These are phyloP conservation scores for Achatina immaculata DNA, from an alignment of 1,140 invertebrate species.

Conservation along the genomic window DNA sequence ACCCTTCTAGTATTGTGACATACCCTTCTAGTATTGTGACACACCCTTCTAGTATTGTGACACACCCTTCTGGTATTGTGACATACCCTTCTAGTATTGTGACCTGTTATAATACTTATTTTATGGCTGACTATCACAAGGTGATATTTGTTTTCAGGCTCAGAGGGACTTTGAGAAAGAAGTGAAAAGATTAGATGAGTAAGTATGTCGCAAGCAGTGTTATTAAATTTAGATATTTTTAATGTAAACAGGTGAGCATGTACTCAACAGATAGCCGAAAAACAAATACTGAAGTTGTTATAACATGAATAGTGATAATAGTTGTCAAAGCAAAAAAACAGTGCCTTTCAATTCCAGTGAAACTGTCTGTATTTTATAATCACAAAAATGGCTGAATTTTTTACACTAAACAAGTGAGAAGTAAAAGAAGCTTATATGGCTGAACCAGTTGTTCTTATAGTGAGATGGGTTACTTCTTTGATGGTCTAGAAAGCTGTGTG, in stretches of 20 bases:
- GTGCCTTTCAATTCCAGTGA: background rate
- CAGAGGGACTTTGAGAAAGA: constrained; percentile 63
- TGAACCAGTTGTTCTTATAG: too few relatives aligned
- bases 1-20: background rate
- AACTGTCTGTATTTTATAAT: background rate
- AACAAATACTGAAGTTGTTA: background rate
- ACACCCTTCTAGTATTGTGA: background rate
- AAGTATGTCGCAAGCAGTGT: constrained; percentile 36
- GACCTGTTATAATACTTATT: background rate
- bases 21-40: background rate
- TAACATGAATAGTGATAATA: background rate
- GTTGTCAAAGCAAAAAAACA: background rate
- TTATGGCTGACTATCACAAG: background rate
- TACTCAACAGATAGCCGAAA: background rate
- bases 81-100: too few relatives aligned
- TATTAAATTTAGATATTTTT: background rate
- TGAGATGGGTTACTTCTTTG: too few relatives aligned
- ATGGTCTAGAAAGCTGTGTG: too few relatives aligned
- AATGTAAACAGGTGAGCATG: background rate
- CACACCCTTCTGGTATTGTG: too few relatives aligned
- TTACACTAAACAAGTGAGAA: too few relatives aligned
- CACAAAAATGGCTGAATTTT: background rate
- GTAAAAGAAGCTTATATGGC: too few relatives aligned
- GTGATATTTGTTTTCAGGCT: constrained; percentile 46
- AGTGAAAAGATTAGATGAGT: constrained; percentile 61